Conservation (phyloP, 2,888 invertebrate genomes). For the Eudemis profundana region DNA sequence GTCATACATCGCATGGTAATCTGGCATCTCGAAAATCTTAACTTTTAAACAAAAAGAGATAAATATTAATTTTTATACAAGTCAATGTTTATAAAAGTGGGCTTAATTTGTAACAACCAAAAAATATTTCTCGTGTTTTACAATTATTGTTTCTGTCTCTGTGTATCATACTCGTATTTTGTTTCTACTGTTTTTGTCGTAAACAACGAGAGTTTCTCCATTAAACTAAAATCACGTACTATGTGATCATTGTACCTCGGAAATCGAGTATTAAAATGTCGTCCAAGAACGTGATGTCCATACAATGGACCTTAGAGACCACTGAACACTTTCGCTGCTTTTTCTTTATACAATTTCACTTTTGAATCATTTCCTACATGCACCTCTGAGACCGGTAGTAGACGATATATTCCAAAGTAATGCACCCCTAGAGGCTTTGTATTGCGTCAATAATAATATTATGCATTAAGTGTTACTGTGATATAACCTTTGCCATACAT, state of each 20-base stretch:
- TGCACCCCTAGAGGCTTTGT: constrained; percentile 54
- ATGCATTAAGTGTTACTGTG: constrained; percentile 2
- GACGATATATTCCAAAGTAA: constrained; percentile 53
- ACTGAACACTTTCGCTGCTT: constrained; percentile 77
- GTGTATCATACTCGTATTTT: not conserved
- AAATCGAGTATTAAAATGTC: constrained; percentile 66
- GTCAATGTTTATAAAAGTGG: too few species aligned
- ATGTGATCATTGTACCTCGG: constrained; percentile 56
- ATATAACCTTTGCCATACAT: constrained; percentile 9
- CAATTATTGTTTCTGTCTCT: not conserved
- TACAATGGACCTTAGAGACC: constrained; percentile 73
- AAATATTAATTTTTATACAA: too few species aligned
- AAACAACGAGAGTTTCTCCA: constrained; percentile 51
- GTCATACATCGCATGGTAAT: too few species aligned
- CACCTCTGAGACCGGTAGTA: constrained; percentile 52
- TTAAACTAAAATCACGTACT: constrained; percentile 51
- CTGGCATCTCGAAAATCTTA: too few species aligned
- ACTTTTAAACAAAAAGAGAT: too few species aligned
- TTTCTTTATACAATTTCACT: constrained; percentile 79
- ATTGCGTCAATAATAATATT: constrained; percentile 53
- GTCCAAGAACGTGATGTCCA: constrained; percentile 72
- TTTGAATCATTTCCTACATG: constrained; percentile 64
- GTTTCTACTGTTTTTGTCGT: constrained; percentile 7
- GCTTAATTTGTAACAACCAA: too few species aligned
- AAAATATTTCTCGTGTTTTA: too few species aligned